Percentiles rank a stretch among this genome's conserved stretches.
Evolutionary conservation across 2,888 invertebrate genomes (phyloP).

Genomic region (Blastobasis lacticolella): DNA sequence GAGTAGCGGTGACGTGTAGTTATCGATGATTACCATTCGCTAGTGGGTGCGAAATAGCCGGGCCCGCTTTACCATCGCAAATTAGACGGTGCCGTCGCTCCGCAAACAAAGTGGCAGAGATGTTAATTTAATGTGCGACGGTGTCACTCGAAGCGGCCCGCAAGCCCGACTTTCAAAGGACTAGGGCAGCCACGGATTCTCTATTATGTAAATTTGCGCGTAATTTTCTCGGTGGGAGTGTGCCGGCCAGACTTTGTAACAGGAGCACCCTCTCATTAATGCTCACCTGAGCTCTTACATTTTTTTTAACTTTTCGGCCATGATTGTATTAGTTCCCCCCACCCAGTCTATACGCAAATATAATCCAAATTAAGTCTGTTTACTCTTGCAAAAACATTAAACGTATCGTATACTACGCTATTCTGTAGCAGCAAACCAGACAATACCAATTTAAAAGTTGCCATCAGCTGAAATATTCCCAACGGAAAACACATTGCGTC

Average conservation of each 20-base stretch:
- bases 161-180: constrained; percentile 63
- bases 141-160: constrained; percentile 59
- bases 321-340: too few relatives aligned
- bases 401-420: too few relatives aligned
- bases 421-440: too few relatives aligned
- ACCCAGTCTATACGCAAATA: too few relatives aligned
- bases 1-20: not conserved
- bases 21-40: constrained; percentile 1
- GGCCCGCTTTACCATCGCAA: constrained; percentile 32
- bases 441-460: too few relatives aligned
- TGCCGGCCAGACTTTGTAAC: constrained; percentile 64
- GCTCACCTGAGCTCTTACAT: constrained; percentile 49
- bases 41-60: not conserved
- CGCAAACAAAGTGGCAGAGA: constrained; percentile 64
- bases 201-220: constrained; percentile 71
- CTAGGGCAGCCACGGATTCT: constrained; percentile 66
- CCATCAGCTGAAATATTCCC: too few relatives aligned
- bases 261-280: constrained; percentile 58
- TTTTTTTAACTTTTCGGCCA: constrained; percentile 19
- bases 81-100: constrained; percentile 50
- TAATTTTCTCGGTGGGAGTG: constrained; percentile 63
- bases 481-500: too few relatives aligned
- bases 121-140: constrained; percentile 68
- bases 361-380: too few relatives aligned
- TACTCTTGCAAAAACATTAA: too few relatives aligned